Evolutionary conservation across 2,888 invertebrate species (phyloP).

Genomic region (Megalurothrips usitatus): DNA sequence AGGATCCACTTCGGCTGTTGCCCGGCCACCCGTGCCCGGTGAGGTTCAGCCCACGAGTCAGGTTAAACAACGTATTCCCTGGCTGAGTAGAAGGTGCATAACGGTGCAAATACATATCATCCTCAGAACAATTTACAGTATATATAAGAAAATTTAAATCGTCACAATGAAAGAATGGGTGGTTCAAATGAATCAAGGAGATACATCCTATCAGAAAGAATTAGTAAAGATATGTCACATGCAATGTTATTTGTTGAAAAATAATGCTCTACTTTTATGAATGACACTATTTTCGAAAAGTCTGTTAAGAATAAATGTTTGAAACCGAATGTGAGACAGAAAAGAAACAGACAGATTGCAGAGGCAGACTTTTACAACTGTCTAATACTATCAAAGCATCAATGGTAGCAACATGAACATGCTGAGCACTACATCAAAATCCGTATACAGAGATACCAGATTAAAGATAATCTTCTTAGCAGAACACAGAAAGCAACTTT

Average conservation of each 20-base stretch:
- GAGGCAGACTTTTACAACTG: neutral
- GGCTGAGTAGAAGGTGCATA: slow-evolving; percentile 26
- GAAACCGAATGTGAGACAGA: slow-evolving; percentile 5
- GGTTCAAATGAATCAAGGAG: neutral
- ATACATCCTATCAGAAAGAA: slow-evolving; percentile 12
- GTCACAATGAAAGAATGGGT: neutral
- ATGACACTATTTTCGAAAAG: neutral
- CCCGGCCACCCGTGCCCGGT: slow-evolving; percentile 3
- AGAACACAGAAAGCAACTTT: too few species aligned
- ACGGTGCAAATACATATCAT: slow-evolving; percentile 20
- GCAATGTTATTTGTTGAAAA: neutral
- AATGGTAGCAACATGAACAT: neutral
- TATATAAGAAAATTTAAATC: neutral
- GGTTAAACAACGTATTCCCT: slow-evolving; percentile 26
- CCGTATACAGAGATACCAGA: too few species aligned
- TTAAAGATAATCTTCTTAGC: too few species aligned
- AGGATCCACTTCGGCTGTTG: slow-evolving; percentile 15
- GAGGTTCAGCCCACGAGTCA: slow-evolving; percentile 10
- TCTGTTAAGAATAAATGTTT: neutral
- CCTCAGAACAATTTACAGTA: neutral
- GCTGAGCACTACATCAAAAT: too few species aligned
- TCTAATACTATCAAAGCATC: neutral
- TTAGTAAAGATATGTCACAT: neutral
- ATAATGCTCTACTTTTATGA: neutral
- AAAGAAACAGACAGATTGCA: slow-evolving; percentile 13